Percentiles rank a stretch among this genome's conserved stretches.
These are phyloP conservation scores for Antigone vipio DNA, from an alignment of 2,113 vertebrate species.

Conservation along the genomic window DNA sequence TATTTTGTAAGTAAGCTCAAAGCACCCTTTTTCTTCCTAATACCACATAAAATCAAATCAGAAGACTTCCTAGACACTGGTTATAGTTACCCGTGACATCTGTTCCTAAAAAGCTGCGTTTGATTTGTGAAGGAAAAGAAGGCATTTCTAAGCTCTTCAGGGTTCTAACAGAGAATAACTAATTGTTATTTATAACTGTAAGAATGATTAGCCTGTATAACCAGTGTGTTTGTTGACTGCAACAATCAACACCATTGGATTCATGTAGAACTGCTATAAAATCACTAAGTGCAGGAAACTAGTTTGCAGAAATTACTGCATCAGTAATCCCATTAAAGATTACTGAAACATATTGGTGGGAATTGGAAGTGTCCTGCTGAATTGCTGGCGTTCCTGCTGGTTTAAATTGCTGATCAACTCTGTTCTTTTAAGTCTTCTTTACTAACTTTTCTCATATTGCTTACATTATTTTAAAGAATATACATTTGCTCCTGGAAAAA, in stretches of 20 bases:
- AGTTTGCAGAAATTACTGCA: slow-evolving; percentile 9
- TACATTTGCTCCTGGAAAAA: neutral
- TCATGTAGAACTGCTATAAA: neutral
- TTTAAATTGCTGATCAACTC: neutral
- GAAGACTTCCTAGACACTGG: neutral
- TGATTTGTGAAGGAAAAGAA: neutral
- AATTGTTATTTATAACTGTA: neutral
- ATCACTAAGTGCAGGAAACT: neutral
- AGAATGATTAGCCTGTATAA: neutral
- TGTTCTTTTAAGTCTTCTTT: neutral
- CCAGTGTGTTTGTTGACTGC: neutral
- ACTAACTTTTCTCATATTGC: neutral
- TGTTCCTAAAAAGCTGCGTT: neutral
- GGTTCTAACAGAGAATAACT: neutral
- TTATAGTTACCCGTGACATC: neutral
- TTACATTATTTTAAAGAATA: neutral
- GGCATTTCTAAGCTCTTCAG: neutral
- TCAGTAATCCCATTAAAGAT: neutral
- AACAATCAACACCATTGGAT: neutral
- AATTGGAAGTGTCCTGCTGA: neutral
- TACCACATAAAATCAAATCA: neutral
- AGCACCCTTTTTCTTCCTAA: neutral
- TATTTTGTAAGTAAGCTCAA: neutral
- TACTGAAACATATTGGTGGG: neutral
- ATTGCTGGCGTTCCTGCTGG: neutral